A percentile compares a stretch with the other conserved stretches of the same genome.
Conservation (phyloP, 53 echinoderm and acorn worm genomes). For the Luidia sarsii region DNA sequence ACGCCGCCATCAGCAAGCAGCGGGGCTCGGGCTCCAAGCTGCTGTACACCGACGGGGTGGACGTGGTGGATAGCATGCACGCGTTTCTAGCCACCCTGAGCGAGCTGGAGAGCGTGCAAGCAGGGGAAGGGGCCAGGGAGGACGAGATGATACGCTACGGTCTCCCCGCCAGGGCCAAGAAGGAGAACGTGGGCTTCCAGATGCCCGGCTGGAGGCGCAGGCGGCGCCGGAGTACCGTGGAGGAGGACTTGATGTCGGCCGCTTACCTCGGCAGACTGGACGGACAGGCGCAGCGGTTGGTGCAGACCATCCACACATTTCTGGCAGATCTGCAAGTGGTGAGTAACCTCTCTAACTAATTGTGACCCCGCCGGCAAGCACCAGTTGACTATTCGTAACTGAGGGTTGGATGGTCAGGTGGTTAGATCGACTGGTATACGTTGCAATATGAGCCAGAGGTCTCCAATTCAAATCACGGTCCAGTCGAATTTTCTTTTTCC, state of each 20-base stretch:
- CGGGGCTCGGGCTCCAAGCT: slow-evolving; percentile 36
- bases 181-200: slow-evolving; percentile 68
- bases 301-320: slow-evolving; percentile 77
- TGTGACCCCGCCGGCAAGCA: no score
- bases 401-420: no score
- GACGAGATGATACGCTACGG: slow-evolving; percentile 75
- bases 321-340: slow-evolving; percentile 85
- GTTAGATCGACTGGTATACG: no score
- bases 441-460: no score
- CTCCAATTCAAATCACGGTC: no score
- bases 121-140: slow-evolving; percentile 66
- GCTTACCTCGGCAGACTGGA: slow-evolving; percentile 79
- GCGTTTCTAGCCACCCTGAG: slow-evolving; percentile 71
- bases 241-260: slow-evolving; percentile 73
- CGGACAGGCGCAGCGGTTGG: slow-evolving; percentile 68
- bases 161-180: slow-evolving; percentile 62
- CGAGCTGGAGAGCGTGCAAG: slow-evolving; percentile 69
- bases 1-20: slow-evolving; percentile 4
- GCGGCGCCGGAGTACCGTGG: slow-evolving; percentile 80
- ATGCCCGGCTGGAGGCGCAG: slow-evolving; percentile 75
- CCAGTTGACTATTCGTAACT: no score
- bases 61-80: slow-evolving; percentile 77
- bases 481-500: no score
- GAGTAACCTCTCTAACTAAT: no score
- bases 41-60: slow-evolving; percentile 72